phyloP scores from a whole-genome alignment of 2,888 invertebrate species.

The Abrostola tripartita region DNA sequence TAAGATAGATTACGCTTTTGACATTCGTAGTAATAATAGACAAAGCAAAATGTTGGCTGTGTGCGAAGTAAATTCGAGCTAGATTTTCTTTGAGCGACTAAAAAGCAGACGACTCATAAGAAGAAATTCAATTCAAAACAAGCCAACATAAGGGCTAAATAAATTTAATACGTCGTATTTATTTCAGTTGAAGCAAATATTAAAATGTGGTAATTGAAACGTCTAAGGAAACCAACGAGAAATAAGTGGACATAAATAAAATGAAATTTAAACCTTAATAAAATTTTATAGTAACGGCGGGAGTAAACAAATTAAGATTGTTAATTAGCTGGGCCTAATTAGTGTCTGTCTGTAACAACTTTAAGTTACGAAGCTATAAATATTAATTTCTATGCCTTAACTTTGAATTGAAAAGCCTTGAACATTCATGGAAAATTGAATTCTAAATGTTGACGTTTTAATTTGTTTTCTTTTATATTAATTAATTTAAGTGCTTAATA shows the following conservation, averaged over 20 bases:
- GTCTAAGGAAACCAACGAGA: conserved; percentile 33
- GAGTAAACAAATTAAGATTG: conserved; percentile 61
- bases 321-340: conserved; percentile 59
- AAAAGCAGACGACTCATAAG: not conserved
- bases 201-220: conserved; percentile 49
- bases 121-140: conserved; percentile 15
- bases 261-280: conserved; percentile 56
- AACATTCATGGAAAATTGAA: not conserved
- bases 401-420: conserved; percentile 4
- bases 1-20: too few species aligned
- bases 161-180: conserved; percentile 41
- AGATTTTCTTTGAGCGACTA: not conserved
- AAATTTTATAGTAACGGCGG: conserved; percentile 51
- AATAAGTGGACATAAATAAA: conserved; percentile 44
- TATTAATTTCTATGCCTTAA: conserved; percentile 20
- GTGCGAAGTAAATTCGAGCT: too few species aligned
- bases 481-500: not conserved
- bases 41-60: too few species aligned
- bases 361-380: conserved; percentile 26
- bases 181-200: conserved; percentile 32
- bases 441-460: not conserved
- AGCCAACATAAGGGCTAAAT: conserved; percentile 17
- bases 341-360: conserved; percentile 46
- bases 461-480: too few species aligned
- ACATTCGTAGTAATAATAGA: too few species aligned